Conservation (phyloP, 1,140 invertebrate species). For the Aphaenogaster ashmeadi region DNA sequence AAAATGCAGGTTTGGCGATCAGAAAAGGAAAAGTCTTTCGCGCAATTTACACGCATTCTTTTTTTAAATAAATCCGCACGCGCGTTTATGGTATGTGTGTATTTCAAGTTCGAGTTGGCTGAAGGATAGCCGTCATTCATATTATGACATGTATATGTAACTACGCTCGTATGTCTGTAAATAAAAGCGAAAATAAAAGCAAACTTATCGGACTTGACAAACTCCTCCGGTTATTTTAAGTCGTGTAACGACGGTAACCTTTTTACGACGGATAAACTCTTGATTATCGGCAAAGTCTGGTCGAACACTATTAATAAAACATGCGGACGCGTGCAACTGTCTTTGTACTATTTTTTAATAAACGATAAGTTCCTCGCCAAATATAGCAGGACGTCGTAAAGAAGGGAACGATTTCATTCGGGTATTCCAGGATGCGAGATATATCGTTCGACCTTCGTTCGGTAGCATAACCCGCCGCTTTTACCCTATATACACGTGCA, state of each 20-base stretch:
- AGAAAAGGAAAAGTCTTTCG: background rate
- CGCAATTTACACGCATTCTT: background rate
- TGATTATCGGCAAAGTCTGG: slow-evolving; percentile 61
- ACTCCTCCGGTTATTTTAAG: slow-evolving; percentile 50
- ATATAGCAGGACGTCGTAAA: slow-evolving; percentile 40
- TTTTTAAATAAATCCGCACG: background rate
- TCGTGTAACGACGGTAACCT: slow-evolving; percentile 44
- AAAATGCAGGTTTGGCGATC: background rate
- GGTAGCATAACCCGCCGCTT: slow-evolving; percentile 14
- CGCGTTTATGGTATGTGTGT: background rate
- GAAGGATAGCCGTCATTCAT: background rate
- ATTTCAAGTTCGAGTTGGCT: background rate
- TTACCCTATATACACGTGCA: slow-evolving; percentile 3
- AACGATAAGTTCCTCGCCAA: slow-evolving; percentile 40
- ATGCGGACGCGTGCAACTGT: slow-evolving; percentile 50
- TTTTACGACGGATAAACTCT: slow-evolving; percentile 54
- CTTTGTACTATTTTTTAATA: slow-evolving; percentile 60
- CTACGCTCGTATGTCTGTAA: slow-evolving; percentile 39
- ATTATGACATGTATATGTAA: slow-evolving; percentile 21
- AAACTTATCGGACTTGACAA: slow-evolving; percentile 36
- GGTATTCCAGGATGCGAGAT: slow-evolving; percentile 48
- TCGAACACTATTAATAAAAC: slow-evolving; percentile 59
- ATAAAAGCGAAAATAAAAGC: slow-evolving; percentile 55
- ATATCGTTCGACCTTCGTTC: slow-evolving; percentile 41
- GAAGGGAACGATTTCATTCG: slow-evolving; percentile 38